Conservation (phyloP, 2,888 invertebrate genomes). For the Kuschelorhynchus macadamiae region DNA sequence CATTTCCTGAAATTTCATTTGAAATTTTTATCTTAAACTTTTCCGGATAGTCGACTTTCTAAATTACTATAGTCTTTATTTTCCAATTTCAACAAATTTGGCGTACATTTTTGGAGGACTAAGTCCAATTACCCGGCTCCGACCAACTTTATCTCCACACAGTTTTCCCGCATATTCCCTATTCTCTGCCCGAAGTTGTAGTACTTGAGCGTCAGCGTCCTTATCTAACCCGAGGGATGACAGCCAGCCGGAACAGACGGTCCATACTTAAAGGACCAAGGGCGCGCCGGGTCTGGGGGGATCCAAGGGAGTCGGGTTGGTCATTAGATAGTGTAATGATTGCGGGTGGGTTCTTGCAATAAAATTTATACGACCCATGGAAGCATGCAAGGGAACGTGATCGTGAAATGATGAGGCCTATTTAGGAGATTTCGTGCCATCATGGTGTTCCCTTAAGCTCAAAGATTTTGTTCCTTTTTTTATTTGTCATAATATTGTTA, state of each 20-base stretch:
- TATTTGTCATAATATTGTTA: too few species aligned
- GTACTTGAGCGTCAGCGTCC: conserved; percentile 50
- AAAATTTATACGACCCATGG: background rate
- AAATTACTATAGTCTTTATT: too few species aligned
- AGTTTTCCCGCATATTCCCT: conserved; percentile 49
- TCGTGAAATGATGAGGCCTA: background rate
- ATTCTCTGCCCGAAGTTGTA: conserved; percentile 51
- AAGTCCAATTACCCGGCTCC: conserved; percentile 19
- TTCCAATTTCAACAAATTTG: too few species aligned
- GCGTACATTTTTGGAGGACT: too few species aligned
- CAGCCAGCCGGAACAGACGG: conserved; percentile 44
- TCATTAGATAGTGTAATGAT: conserved; percentile 19
- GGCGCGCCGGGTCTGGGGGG: background rate
- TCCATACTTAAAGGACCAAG: conserved; percentile 37
- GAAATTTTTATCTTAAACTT: too few species aligned
- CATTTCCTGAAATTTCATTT: too few species aligned
- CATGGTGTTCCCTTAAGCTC: too few species aligned
- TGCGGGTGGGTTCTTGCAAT: background rate
- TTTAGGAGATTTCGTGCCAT: background rate
- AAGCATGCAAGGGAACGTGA: background rate
- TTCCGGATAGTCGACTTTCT: too few species aligned
- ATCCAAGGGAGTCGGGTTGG: background rate
- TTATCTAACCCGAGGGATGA: conserved; percentile 52
- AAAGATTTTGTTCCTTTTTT: too few species aligned
- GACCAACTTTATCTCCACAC: conserved; percentile 37